Base-by-base conservation (phyloP, 2,888 invertebrate species). In the Choristoneura rosaceana region DNA sequence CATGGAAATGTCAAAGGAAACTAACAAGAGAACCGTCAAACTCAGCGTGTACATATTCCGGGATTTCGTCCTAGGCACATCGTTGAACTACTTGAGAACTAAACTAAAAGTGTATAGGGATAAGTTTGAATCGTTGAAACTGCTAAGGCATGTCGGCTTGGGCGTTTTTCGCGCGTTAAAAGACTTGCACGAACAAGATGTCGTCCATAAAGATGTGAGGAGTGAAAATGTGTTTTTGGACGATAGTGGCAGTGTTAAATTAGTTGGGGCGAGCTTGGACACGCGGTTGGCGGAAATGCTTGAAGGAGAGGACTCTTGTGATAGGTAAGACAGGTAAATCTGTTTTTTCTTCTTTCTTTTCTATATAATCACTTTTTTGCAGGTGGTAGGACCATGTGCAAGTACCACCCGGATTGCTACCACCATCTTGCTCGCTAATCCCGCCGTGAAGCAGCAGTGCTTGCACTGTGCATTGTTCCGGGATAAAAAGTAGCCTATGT, bases 151-250 rank as follows among this genome's bases (percentile, higher is more conserved):
- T 82, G 95, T 98, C 45, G 96, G 96, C 0, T 92, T 94, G 63
- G 97, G 97, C 43, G 95, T 98, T 41, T 92, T 98, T 4, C 95
- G 95, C 68, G 98, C 97, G 14, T 89, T 98, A 45, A 95, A 96
- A 52, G 98, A 96, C 85, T 92, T 99, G 70, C 98, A 99, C 85
- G 95, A 96, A 79, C 97, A 96, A 75, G 97, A 97, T 76, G 96
- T 98, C 1, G 96, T 98, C 15, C 98, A 99, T 86, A 96, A 96
- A 81, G 96, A 97, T 87, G 90, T 99, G n/a, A 92, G 96, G 74
- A 96, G 96, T 79, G 95, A 96, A 25, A 96, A 96, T 77, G 95
- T 98, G 69, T 97, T 96, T 83, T 91, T 98, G 84, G 97, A 97
- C 80, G 95, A 95, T 64, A 88, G 88, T 70, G 97, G 97, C 60